A percentile compares a stretch with the other conserved stretches of the same genome.
Conservation (phyloP, 2,113 vertebrate species). For the Chaetura pelagica region DNA sequence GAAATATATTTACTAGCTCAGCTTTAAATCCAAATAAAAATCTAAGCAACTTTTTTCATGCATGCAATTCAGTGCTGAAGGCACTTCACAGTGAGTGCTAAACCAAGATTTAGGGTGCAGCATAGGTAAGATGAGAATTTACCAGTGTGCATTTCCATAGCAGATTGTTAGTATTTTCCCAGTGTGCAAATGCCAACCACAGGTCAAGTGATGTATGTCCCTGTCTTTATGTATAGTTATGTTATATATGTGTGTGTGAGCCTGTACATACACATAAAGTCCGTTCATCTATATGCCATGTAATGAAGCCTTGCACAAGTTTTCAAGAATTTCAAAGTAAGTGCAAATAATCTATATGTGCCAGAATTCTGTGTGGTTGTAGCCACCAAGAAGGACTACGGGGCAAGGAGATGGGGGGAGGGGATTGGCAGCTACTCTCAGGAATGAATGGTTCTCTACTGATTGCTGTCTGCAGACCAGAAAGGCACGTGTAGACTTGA, state of each 20-base stretch:
- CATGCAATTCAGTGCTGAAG: neutral
- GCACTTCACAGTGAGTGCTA: neutral
- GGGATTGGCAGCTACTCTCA: neutral
- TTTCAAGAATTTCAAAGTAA: neutral
- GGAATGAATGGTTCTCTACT: neutral
- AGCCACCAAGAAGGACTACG: neutral
- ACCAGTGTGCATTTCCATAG: neutral
- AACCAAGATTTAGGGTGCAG: neutral
- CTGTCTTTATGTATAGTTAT: neutral
- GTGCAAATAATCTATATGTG: neutral
- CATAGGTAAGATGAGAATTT: neutral
- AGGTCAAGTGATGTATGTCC: neutral
- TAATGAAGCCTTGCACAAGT: neutral
- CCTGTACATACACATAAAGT: neutral
- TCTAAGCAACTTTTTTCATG: neutral
- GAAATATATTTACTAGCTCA: slow-evolving; percentile 24
- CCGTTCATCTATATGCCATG: neutral
- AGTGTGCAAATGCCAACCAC: neutral
- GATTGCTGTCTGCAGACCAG: neutral
- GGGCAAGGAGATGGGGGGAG: neutral
- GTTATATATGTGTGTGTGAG: neutral
- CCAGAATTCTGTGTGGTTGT: neutral
- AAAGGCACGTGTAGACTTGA: neutral
- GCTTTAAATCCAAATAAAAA: neutral
- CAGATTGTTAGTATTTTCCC: neutral